Percentiles rank a stretch among this genome's conserved stretches.
phyloP scores from a whole-genome alignment of 2,888 invertebrate species.

The Drosophila maculinotata region DNA sequence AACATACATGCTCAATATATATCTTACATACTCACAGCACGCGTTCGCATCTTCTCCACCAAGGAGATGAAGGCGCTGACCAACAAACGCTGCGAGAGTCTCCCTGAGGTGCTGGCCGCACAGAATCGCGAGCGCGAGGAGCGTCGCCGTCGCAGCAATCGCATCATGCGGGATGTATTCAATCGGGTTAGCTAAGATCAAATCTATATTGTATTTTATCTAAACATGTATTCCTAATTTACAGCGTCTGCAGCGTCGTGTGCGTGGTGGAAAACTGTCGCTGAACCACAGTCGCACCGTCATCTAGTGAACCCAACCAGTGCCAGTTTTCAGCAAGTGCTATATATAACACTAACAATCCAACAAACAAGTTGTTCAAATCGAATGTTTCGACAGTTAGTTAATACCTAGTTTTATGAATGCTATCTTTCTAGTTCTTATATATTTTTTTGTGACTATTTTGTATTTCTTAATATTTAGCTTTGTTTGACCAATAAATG shows the following conservation, averaged over 20 bases:
- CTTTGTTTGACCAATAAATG: constrained; percentile 34
- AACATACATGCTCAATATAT: constrained; percentile 10
- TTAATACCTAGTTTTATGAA: neutral
- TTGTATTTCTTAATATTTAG: constrained; percentile 4
- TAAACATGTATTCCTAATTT: constrained; percentile 22
- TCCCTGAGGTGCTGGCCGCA: constrained; percentile 90
- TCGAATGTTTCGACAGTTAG: neutral
- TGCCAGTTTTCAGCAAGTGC: neutral
- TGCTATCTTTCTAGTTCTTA: constrained; percentile 2
- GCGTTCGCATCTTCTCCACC: constrained; percentile 86
- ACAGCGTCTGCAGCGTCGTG: constrained; percentile 83
- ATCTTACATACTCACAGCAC: constrained; percentile 74
- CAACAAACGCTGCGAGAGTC: constrained; percentile 88
- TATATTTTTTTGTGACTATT: neutral
- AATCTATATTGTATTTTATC: neutral
- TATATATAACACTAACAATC: neutral
- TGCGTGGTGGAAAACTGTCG: constrained; percentile 82
- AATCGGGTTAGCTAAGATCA: constrained; percentile 87
- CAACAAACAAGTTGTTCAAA: neutral
- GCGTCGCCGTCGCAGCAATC: constrained; percentile 89
- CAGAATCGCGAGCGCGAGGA: constrained; percentile 87
- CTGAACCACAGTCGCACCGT: constrained; percentile 83
- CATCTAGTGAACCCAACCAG: constrained; percentile 61
- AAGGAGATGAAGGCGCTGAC: constrained; percentile 88
- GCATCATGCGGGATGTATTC: constrained; percentile 91